Evolutionary conservation across 2,888 invertebrate genomes (phyloP), one percentile per base, ranked within the genome.

Genomic region (Lasiommata megera): DNA sequence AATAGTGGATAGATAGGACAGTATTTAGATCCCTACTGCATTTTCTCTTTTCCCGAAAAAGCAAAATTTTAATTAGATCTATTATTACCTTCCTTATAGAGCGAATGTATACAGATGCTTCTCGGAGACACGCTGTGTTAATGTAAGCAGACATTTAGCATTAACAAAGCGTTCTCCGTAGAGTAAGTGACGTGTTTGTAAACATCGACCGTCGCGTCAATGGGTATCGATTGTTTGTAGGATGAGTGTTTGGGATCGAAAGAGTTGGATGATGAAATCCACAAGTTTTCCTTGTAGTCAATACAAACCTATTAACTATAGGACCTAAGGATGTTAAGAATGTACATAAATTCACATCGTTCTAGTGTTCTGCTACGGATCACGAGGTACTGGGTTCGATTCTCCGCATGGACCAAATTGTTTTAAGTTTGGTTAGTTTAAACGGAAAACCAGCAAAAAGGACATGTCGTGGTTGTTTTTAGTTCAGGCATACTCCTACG

Each of bases 101-200:
- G n/a, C n/a, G 37, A 50, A 46, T 38, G 55, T 64, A 66, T 65
- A 63, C 63, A 60, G 48, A 54, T 58, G 61, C 50, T 56, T 40
- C 53, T 60, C 48, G 36, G 38, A 51, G 62, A 65, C 64, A 63
- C 63, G 48, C 51, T 50, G 56, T 43, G 55, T 28, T 14, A 60
- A 37, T 56, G 50, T 58, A 60, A 64, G 61, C 58, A 51, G 40
- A 29, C 38, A 55, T 64, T 67, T 61, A 63, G 64, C 66, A 63
- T 60, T 64, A 66, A 63, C 64, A 64, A 58, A 53, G 51, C 41
- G 31, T 51, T 50, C 52, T 11, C 47, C 41, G 53, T 53, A 54
- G 44, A 58, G 48, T n/a, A 12, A 37, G 17, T 63, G 61, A 62
- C 60, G 58, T 64, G 50, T 62, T 62, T 63, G 61, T 65, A 60